Percentiles rank a stretch among this genome's conserved stretches.
Conservation (phyloP, 2,797 vertebrate species). For the Apogon talboti region DNA sequence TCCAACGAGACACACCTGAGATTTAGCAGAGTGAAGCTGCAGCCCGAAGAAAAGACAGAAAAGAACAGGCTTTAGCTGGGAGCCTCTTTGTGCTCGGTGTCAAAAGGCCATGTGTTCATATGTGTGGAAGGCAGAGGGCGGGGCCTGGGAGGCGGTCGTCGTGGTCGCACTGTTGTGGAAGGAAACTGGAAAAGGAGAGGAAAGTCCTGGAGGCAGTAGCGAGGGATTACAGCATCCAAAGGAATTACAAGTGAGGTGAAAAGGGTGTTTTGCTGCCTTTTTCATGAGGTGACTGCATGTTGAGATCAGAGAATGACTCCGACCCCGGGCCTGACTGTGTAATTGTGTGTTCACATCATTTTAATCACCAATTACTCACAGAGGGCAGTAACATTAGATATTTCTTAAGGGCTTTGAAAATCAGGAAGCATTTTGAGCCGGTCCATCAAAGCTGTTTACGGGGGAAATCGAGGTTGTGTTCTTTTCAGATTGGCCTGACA, state of each 20-base stretch:
- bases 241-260: not conserved
- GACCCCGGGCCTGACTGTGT: conserved; percentile 9
- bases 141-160: not conserved
- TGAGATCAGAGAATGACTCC: conserved; percentile 18
- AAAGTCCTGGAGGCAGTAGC: not conserved
- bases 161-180: not conserved
- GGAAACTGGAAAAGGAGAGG: not conserved
- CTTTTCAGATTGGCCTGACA: conserved; percentile 1
- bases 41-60: conserved; percentile 15
- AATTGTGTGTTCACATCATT: conserved; percentile 29
- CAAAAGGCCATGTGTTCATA: conserved; percentile 2
- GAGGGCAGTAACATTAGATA: not conserved
- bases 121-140: not conserved
- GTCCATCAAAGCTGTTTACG: not conserved
- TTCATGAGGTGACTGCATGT: not conserved
- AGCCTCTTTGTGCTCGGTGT: conserved; percentile 2
- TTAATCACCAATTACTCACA: conserved; percentile 45
- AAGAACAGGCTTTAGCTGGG: not conserved
- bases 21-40: conserved; percentile 24
- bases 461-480: not conserved
- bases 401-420: conserved; percentile 9
- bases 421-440: not conserved
- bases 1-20: conserved; percentile 7
- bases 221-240: not conserved
- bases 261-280: conserved; percentile 8